Evolutionary conservation across 2,888 invertebrate species (phyloP).

Genomic region (Sepioteuthis lessoniana): DNA sequence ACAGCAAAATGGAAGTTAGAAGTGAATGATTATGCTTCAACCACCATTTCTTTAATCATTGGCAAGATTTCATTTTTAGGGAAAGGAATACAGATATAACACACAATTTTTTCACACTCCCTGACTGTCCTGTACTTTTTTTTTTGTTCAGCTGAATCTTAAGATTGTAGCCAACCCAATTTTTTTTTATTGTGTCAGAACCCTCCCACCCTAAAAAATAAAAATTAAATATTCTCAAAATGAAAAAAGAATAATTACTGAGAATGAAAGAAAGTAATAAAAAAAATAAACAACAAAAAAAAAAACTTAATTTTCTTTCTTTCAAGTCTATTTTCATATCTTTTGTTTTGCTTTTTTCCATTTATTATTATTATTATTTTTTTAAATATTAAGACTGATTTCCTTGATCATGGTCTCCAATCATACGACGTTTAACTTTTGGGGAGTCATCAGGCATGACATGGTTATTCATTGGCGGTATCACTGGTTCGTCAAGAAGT

Average conservation of each 20-base stretch:
- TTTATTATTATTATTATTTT: background rate
- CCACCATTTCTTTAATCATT: background rate
- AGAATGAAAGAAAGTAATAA: background rate
- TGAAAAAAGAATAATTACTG: too few relatives aligned
- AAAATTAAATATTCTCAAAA: background rate
- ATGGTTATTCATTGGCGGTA: background rate
- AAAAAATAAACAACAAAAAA: background rate
- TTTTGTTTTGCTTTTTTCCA: background rate
- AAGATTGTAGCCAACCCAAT: background rate
- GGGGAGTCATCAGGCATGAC: background rate
- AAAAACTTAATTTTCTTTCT: background rate
- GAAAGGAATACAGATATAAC: background rate
- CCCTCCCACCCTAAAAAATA: background rate
- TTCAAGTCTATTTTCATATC: background rate
- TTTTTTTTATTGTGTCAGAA: background rate
- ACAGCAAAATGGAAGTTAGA: background rate
- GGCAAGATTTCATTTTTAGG: background rate
- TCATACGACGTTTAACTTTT: background rate
- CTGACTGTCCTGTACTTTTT: background rate
- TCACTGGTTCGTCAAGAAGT: slow-evolving; percentile 42
- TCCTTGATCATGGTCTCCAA: background rate
- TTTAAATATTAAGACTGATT: slow-evolving; percentile 24
- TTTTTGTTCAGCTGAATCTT: background rate
- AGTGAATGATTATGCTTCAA: background rate
- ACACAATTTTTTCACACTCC: background rate